Evolutionary conservation across 2,113 vertebrate species (phyloP), one percentile per base, ranked within the genome.

Genomic region (Saiga tatarica): DNA sequence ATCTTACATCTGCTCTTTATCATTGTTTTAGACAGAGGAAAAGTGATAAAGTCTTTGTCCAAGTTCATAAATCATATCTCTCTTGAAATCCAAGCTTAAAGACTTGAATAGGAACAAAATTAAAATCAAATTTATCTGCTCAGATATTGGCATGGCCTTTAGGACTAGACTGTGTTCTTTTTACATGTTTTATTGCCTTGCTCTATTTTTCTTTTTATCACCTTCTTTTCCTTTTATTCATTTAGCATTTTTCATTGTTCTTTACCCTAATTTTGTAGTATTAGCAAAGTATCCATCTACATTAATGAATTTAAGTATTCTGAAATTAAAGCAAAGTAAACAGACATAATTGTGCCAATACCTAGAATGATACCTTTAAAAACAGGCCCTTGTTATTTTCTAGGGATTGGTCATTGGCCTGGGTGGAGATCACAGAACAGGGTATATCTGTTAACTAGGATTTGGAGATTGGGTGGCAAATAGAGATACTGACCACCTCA

Each of bases 41-140:
- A 91, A 97, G n/a, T 64, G 79, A 94, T 89, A 84, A 89, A 89
- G 67, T 92, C 28, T 76, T 84, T 16, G 6, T 96, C 17, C 28
- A 45, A 95, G 50, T 92, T 6, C 42, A 81, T 96, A 83, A 93
- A 89, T 98, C 67, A 89, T 8, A 7, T 53, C 55, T 86, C 3
- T 64, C 17, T 93, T 91, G 45, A 97, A 96, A 97, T 55, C 16
- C 23, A 89, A 87, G 42, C 52, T 94, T 89, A 88, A 86, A 50
- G 15, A 83, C 25, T n/a, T 67, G 62, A 94, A 86, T 71, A 91
- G 28, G 30, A 97, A 94, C 62, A 95, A 87, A 95, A 89, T 53
- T 90, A 79, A 83, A 93, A 59, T 81, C 62, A 91, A 95, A 86
- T 97, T n/a, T 90, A 89, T 67, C 47, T 84, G 25, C 33, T 91